phyloP scores from a whole-genome alignment of 2,888 invertebrate species.

The Cataglyphis albicans region DNA sequence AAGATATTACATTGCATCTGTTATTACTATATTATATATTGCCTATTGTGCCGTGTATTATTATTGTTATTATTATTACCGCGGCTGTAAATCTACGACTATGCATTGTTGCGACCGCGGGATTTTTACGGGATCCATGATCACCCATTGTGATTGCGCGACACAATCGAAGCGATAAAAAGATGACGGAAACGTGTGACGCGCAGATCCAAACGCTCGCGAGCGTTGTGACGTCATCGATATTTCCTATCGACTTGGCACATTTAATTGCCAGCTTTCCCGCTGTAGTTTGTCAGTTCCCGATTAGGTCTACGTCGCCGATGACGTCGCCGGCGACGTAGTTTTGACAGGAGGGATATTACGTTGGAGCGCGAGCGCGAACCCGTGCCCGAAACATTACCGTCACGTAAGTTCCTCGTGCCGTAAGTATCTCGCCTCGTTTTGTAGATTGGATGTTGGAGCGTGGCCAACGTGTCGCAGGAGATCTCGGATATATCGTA shows the following conservation, averaged over 20 bases:
- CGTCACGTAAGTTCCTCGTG: constrained; percentile 10
- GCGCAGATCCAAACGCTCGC: neutral
- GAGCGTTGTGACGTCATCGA: constrained; percentile 18
- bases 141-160: constrained; percentile 31
- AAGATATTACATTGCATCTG: neutral
- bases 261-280: constrained; percentile 36
- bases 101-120: constrained; percentile 10
- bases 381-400: neutral
- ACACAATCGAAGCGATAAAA: constrained; percentile 39
- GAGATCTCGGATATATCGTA: constrained; percentile 14
- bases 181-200: constrained; percentile 19
- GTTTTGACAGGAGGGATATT: neutral
- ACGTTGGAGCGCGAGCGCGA: neutral
- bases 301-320: neutral
- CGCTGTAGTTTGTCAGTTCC: neutral
- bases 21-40: neutral
- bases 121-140: constrained; percentile 22
- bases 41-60: neutral
- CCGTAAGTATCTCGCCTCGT: constrained; percentile 8
- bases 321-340: neutral
- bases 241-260: constrained; percentile 1
- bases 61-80: neutral
- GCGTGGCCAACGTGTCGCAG: constrained; percentile 46
- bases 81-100: neutral
- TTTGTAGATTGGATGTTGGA: constrained; percentile 51